These are phyloP conservation scores for Crotalus helleri DNA, from an alignment of 2,113 vertebrate genomes.

Conservation along the genomic window DNA sequence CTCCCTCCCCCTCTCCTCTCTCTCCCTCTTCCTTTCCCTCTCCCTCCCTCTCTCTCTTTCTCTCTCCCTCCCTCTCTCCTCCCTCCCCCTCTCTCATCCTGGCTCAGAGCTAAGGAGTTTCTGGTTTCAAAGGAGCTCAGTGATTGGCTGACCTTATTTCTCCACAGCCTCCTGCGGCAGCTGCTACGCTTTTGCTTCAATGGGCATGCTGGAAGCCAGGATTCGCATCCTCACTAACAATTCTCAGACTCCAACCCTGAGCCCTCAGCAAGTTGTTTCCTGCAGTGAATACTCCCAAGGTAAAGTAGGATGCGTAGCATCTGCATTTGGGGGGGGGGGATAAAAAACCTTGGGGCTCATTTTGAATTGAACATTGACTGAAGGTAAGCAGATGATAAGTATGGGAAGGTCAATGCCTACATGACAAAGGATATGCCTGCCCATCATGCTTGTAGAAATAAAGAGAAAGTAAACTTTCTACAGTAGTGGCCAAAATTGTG, in stretches of 20 bases:
- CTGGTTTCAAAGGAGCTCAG: neutral
- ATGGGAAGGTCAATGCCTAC: neutral
- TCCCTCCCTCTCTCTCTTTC: rapidly evolving
- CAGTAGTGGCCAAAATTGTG: no score
- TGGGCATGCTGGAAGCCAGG: slow-evolving; percentile 93
- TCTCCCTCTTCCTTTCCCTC: rapidly evolving
- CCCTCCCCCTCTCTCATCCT: no score
- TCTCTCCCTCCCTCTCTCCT: no score
- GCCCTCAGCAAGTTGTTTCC: slow-evolving; percentile 91
- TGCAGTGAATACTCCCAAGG: slow-evolving; percentile 95
- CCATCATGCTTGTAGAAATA: neutral
- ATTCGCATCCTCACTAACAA: slow-evolving; percentile 89
- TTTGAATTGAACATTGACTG: neutral
- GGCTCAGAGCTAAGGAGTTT: neutral
- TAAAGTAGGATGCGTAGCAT: slow-evolving; percentile 49
- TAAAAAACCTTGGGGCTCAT: neutral
- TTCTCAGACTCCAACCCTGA: slow-evolving; percentile 79
- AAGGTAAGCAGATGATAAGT: neutral
- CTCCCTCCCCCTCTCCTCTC: rapidly evolving
- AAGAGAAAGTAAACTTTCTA: neutral
- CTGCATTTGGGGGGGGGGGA: neutral
- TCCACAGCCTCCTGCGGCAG: slow-evolving; percentile 83
- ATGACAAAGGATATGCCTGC: neutral
- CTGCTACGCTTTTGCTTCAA: slow-evolving; percentile 89
- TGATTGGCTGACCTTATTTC: neutral